Base-by-base conservation (phyloP, 2,113 vertebrate genomes). In the Heteronetta atricapilla region DNA sequence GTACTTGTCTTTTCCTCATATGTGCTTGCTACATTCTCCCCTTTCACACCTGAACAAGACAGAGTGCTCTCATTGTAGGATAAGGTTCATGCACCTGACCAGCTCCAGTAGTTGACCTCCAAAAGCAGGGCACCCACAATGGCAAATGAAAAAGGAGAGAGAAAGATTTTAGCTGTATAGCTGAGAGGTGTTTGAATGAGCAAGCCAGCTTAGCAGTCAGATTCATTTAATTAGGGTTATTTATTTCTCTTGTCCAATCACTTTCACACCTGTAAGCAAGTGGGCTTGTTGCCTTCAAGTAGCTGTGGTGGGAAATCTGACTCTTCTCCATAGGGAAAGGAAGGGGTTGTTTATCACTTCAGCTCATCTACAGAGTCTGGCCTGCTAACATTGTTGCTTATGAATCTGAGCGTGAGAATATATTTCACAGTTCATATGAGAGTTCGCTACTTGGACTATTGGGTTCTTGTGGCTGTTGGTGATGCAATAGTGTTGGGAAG, bases 401-500 rank as follows among this genome's bases (percentile, higher is more conserved):
- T 90, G 93, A 86, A 60, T 89, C 81, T 0, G 0, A 90, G 93
- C 91, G 91, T 97, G 94, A 95, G 94, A 96, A 93, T 91, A 8
- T 68, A 86, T 88, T 95, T 96, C 85, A 72, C 85, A 95, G 88
- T 78, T 90, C 8, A 2, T 84, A 64, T 84, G 72, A 63, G 73
- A 86, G 56, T 82, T 94, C 0, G 3, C 75, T 86, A 13, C 90
- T 82, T 82, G 62, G 68, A 42, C 78, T 91, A 68, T 85, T 63
- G 82, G 83, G 87, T 82, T 96, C 69, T 94, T 95, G 95, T 91
- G 92, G 89, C 91, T 93, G 89, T 40, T 88, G 63, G 88, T 92
- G 95, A 95, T 93, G 89, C 88, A 94, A 89, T 83, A 23, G 1
- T 82, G 74, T 82, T 94, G 94, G 90, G 94, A 96, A 97, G 88